phyloP scores from a whole-genome alignment of 2,797 vertebrate species.

The Scarus forsteni region DNA sequence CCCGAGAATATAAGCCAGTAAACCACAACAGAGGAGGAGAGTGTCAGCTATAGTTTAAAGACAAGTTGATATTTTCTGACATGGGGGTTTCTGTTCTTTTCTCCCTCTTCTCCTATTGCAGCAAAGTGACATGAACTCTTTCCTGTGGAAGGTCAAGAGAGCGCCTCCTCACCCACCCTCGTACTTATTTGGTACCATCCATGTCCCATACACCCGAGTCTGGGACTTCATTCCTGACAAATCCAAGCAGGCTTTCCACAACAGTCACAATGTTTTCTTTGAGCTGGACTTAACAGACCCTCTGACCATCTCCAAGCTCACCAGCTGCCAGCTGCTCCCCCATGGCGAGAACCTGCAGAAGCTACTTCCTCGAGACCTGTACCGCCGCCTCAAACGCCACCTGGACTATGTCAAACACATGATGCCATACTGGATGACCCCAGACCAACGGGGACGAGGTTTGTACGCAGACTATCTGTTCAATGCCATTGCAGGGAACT shows the following conservation, averaged over 20 bases:
- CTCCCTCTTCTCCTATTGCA: constrained; percentile 48
- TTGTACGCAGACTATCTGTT: constrained; percentile 93
- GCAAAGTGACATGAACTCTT: constrained; percentile 93
- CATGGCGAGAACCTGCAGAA: constrained; percentile 91
- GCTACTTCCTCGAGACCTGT: constrained; percentile 89
- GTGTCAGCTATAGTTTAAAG: constrained; percentile 67
- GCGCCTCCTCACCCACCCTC: constrained; percentile 83
- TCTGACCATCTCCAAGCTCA: constrained; percentile 89
- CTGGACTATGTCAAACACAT: constrained; percentile 92
- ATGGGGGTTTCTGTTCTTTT: constrained; percentile 39
- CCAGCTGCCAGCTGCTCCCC: constrained; percentile 90
- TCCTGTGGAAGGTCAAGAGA: constrained; percentile 92
- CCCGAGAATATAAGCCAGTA: constrained; percentile 45
- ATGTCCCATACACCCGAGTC: constrained; percentile 90
- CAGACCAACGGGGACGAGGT: constrained; percentile 89
- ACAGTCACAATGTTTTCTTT: constrained; percentile 89
- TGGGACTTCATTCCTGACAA: constrained; percentile 92
- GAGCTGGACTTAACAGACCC: constrained; percentile 93
- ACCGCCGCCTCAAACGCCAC: constrained; percentile 88
- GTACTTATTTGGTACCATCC: constrained; percentile 93
- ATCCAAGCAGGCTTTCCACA: constrained; percentile 90
- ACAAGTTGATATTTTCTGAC: constrained; percentile 59
- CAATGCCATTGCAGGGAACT: constrained; percentile 92
- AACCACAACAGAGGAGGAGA: constrained; percentile 80
- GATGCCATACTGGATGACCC: constrained; percentile 94